These are phyloP conservation scores for Hippocampus kuda DNA, from an alignment of 2,797 vertebrate species.

Conservation along the genomic window DNA sequence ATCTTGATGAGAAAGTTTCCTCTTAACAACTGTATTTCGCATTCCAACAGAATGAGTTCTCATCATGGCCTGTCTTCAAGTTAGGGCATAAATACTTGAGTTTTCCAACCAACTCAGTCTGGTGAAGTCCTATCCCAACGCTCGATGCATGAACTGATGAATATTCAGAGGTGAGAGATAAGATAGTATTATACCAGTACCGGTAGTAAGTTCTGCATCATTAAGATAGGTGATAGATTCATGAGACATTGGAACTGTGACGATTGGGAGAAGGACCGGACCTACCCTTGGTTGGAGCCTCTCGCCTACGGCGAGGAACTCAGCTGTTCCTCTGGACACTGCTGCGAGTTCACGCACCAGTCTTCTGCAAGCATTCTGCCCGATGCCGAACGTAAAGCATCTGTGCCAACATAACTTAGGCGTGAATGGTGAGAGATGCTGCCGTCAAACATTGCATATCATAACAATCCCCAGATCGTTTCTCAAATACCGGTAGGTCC, in stretches of 20 bases:
- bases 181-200: no score
- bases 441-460: not conserved
- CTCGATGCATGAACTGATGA: no score
- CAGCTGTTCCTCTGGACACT: slow-evolving; percentile 79
- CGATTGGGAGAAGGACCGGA: slow-evolving; percentile 35
- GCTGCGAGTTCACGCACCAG: slow-evolving; percentile 77
- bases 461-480: not conserved
- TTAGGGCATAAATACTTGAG: no score
- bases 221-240: no score
- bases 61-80: no score
- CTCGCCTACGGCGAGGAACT: slow-evolving; percentile 82
- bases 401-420: slow-evolving; percentile 51
- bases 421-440: slow-evolving; percentile 6
- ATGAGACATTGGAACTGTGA: slow-evolving; percentile 8
- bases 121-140: no score
- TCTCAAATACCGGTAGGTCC: not conserved
- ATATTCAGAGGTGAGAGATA: no score
- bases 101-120: no score
- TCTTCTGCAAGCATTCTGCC: slow-evolving; percentile 76
- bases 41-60: no score
- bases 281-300: slow-evolving; percentile 87
- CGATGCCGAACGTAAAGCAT: slow-evolving; percentile 87
- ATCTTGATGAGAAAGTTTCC: no score
- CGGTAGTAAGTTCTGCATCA: no score
- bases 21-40: no score